Evolutionary conservation across 2,888 invertebrate species (phyloP).

Genomic region (Esperia sulphurella): DNA sequence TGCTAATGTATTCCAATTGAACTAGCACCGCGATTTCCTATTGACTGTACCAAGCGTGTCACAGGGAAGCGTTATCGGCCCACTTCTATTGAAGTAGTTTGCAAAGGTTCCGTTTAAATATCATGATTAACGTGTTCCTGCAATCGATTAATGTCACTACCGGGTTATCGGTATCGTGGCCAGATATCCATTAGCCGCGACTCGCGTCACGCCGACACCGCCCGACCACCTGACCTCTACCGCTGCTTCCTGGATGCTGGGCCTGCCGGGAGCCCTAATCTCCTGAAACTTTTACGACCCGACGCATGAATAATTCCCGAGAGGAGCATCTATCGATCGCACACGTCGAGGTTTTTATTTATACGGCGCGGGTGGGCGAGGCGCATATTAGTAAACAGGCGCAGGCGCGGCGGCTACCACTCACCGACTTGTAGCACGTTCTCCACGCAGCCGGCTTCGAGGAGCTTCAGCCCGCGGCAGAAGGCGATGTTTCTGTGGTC

Average conservation of each 20-base stretch:
- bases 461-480: constrained; percentile 90
- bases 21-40: constrained; percentile 37
- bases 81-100: constrained; percentile 12
- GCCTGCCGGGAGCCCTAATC: constrained; percentile 55
- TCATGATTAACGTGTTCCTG: constrained; percentile 36
- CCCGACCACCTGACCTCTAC: not conserved
- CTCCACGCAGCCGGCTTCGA: constrained; percentile 90
- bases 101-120: constrained; percentile 6
- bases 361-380: constrained; percentile 78
- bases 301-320: constrained; percentile 78
- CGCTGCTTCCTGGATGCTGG: constrained; percentile 9
- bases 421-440: constrained; percentile 94
- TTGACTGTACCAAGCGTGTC: constrained; percentile 31
- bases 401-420: constrained; percentile 75
- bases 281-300: constrained; percentile 67
- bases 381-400: constrained; percentile 79
- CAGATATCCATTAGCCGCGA: constrained; percentile 39
- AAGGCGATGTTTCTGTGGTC: constrained; percentile 91
- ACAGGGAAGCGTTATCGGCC: constrained; percentile 39
- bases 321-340: constrained; percentile 78
- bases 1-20: constrained; percentile 45
- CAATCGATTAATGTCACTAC: constrained; percentile 43
- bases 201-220: constrained; percentile 25
- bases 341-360: constrained; percentile 79
- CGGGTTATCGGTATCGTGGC: constrained; percentile 41